Conservation (phyloP, 2,888 invertebrate genomes). For the Eurois occulta region DNA sequence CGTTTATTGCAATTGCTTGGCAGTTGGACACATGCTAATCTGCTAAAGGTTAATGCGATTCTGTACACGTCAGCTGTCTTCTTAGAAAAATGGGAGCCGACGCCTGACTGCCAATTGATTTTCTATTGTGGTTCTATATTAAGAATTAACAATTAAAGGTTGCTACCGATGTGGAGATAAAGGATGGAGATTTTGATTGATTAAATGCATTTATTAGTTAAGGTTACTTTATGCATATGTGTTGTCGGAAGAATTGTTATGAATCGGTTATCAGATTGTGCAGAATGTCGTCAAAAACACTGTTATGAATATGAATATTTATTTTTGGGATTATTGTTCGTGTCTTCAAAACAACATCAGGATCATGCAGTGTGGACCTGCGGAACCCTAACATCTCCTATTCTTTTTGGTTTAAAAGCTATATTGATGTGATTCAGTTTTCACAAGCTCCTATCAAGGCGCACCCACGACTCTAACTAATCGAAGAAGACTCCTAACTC, state of each 20-base stretch:
- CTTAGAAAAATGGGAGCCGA: slow-evolving; percentile 59
- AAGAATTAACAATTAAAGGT: slow-evolving; percentile 17
- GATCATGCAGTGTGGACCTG: background rate
- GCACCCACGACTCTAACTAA: background rate
- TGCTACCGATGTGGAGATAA: background rate
- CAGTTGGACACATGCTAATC: slow-evolving; percentile 58
- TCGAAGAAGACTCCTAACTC: background rate
- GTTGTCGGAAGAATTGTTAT: background rate
- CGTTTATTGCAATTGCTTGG: slow-evolving; percentile 34
- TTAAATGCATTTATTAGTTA: background rate
- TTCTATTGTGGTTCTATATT: slow-evolving; percentile 48
- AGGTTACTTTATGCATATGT: background rate
- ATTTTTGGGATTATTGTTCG: background rate
- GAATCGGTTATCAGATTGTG: background rate
- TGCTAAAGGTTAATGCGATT: slow-evolving; percentile 61
- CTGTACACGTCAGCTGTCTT: slow-evolving; percentile 50
- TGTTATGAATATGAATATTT: background rate
- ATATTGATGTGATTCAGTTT: background rate
- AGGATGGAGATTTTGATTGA: background rate
- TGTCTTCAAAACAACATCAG: background rate
- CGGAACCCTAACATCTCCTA: background rate
- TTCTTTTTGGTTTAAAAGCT: background rate
- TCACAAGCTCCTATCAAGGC: background rate
- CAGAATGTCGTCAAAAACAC: background rate
- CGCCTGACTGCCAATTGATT: slow-evolving; percentile 54